These are phyloP conservation scores for Hypena proboscidalis DNA, from an alignment of 2,888 invertebrate species.

Conservation along the genomic window DNA sequence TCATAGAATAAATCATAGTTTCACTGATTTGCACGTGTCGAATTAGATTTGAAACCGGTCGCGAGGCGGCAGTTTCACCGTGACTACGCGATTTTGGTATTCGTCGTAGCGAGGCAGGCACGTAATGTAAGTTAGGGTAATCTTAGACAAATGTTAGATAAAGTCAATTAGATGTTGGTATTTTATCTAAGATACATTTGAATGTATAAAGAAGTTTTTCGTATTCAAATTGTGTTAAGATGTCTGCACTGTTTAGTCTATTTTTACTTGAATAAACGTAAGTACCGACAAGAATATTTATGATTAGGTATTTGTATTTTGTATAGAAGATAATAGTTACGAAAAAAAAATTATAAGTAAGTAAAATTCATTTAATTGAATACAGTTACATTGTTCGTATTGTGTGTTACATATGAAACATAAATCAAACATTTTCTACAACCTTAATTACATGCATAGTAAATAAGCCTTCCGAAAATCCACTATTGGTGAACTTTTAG, in stretches of 20 bases:
- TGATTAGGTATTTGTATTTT: too few relatives aligned
- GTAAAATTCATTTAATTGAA: too few relatives aligned
- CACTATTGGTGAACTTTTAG: too few relatives aligned
- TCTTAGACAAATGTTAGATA: constrained; percentile 42
- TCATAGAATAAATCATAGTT: constrained; percentile 12
- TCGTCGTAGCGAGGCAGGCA: constrained; percentile 28
- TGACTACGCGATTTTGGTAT: constrained; percentile 17
- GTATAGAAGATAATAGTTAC: too few relatives aligned
- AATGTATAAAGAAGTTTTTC: constrained; percentile 35
- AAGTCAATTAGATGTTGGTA: constrained; percentile 46
- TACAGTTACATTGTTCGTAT: too few relatives aligned
- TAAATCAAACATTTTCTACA: too few relatives aligned
- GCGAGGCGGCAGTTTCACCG: not conserved
- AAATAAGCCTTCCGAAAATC: too few relatives aligned
- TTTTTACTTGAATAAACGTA: too few relatives aligned
- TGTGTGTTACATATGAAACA: too few relatives aligned
- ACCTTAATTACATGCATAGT: too few relatives aligned
- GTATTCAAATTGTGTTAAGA: constrained; percentile 31
- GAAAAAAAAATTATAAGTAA: too few relatives aligned
- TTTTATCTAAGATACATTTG: constrained; percentile 40
- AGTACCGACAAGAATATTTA: too few relatives aligned
- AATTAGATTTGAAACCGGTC: constrained; percentile 11
- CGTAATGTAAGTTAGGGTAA: constrained; percentile 38
- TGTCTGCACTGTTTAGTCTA: constrained; percentile 17
- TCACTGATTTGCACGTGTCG: constrained; percentile 5